Base-by-base conservation (phyloP, 2,113 vertebrate species). In the Lucifuga dentata region DNA sequence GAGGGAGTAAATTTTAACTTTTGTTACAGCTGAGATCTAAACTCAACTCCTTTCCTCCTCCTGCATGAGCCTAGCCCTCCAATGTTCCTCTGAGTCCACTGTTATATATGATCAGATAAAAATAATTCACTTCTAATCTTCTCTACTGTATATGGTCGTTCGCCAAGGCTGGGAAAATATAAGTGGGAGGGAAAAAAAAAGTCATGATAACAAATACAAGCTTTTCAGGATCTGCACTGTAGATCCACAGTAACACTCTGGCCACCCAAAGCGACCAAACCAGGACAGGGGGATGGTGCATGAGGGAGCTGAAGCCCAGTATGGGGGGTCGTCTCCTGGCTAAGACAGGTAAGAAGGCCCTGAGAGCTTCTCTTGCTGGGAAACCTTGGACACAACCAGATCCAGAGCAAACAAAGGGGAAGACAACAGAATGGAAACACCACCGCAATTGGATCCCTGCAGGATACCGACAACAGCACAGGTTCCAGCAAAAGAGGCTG, bases 321-420 rank as follows among this genome's bases (percentile, higher is more conserved):
- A 53, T 4, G 36, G 35, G 26, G 67, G 69, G 45, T 60, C 36
- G 53, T 63, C 32, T 61, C 35, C 67, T 59, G 78, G 68, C 61
- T 66, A 48, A 63, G 56, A 68, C 29, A 36, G 29, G 50, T 9
- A 17, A 9, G 2, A 62, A 59, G 45, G 51, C 50, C 70, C 60
- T 38, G 17, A 9, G 52, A 55, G 75, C 75, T 78, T 66, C 72
- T 78, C 53, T 19, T 57, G 57, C 61, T 52, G 60, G 49, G 33
- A 46, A 65, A 63, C 35, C 62, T 63, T 45, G 51, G 39, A 71
- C 29, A 44, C 65, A 32, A 51, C 49, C 45, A 12, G n/a, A 10
- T 63, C 80, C 76, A 86, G 72, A 81, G 77, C 76, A 90, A 86
- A 89, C 81, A 76, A 36, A n/a, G 24, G 56, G 50, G 67, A 52